Base-by-base conservation (phyloP, 92 coral and sea anemone species). In the Epizoanthus illoricatus region DNA sequence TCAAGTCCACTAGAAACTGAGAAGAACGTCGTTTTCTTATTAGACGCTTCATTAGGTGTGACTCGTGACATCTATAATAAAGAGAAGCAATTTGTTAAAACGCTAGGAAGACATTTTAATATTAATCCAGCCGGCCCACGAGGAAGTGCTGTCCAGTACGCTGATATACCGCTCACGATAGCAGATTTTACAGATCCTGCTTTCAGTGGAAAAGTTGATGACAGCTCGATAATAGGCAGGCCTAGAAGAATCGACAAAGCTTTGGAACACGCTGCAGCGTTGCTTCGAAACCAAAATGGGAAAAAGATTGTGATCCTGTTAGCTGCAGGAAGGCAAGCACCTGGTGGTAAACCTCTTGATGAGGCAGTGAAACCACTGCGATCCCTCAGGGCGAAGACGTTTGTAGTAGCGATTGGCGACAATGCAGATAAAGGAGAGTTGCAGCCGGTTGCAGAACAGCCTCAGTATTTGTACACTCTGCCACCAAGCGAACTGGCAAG, bases 21-120 rank as follows among this genome's bases (percentile, higher is more conserved):
- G 7, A 62, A 76, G 80, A 85, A 79, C 79, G 84, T 91, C 54
- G 85, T 90, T 42, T 92, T 94, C 81, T 70, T 94, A 45, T 11
- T 94, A 43, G 98, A 94, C 55, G 55, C 98, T 43, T 89, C 98
- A 20, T 81, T 55, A 13, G 90, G 73, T 49, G 88, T 94, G 69
- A 86, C 85, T n/a, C 39, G 68, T 55, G 69, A 80, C 5, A 71
- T 86, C 23, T 86, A 82, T 47, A 39, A 73, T 23, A 88, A 68
- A 68, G 88, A 90, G 72, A 92, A 91, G 61, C 78, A 61, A 15
- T 92, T 94, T 59, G 92, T 94, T 19, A 92, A 89, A 82, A 57
- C 41, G 15, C 81, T 76, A 10, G 81, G 71, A 33, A 76, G 81
- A 42, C 59, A 76, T 62, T 76, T 76, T 43, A 62, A 62, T 19